Base-by-base conservation (phyloP, 2,797 vertebrate species). In the Xenentodon cancila region DNA sequence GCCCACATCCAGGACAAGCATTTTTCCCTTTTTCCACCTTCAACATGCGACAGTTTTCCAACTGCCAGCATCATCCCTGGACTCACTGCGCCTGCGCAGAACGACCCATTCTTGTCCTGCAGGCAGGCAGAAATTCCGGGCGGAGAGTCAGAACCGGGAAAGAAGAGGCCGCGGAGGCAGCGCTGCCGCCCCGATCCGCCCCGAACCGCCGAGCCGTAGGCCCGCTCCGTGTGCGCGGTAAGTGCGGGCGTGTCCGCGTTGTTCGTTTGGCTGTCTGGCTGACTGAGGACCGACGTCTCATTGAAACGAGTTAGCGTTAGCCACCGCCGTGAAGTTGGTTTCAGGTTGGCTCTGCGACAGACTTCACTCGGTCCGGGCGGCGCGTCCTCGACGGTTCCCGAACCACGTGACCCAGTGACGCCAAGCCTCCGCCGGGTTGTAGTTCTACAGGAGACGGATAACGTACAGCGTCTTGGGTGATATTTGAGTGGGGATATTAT, bases 91-190 rank as follows among this genome's bases (percentile, higher is more conserved):
- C 91, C n/a, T 91, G 93, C 90, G 91, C 88, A 45, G 47, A 73
- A 62, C 85, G 62, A 77, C 85, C 89, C 89, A 91, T 94, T 92
- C 87, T 93, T 91, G 91, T 93, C 87, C 90, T 75, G 85, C 88
- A 81, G 88, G 81, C 89, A 90, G 86, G 79, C 34, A 37, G 12
- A 37, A 37, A 84, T 83, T 88, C 85, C 85, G 84, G 92, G 84
- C 79, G 87, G 88, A 87, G 85, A 84, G 60, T 64, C 67, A 55
- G 72, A 47, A 89, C 82, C 44, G 37, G 53, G 47, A 49, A 66
- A 77, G 55, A 37, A 64, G 40, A 82, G 78, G 81, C 88, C 85
- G 66, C 19, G 37, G 30, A 63, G 52, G 34, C 59, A 51, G 25
- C 7, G n/a, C n/a, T n/a, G n/a, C n/a, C n/a, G n/a, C n/a, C n/a